Evolutionary conservation across 2,888 invertebrate species (phyloP), one percentile per base, ranked within the genome.

Genomic region (Parnassius glacialis): DNA sequence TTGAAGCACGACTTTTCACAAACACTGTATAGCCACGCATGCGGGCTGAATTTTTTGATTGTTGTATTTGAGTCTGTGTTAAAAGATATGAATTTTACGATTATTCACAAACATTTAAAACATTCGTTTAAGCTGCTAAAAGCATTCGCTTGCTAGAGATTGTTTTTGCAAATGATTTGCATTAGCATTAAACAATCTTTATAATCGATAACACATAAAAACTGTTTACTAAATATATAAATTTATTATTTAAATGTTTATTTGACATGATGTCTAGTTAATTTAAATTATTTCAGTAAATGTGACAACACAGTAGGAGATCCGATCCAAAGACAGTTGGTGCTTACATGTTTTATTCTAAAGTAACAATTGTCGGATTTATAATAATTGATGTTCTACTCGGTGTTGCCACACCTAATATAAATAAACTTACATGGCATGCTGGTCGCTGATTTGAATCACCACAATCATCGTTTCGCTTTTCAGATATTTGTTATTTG

Each of bases 391-490:
- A 34, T 52, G 83, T 90, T 79, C 89, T 90, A 89, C 87, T 90
- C 73, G 65, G 81, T 87, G 84, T 78, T 90, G 90, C 91, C 90
- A 84, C 82, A 81, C 67, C 71, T 75, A 76, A 16, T 13, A 48
- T 13, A 13, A 48, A 48, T 48, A 48, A 48, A 48, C 10, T 86
- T 90, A 90, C 86, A 86, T 74, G 90, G 89, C 85, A 87, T 80
- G 79, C 87, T 84, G 78, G 90, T 83, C 91, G 90, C 84, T 90
- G 90, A 89, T 90, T 89, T 91, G 90, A 89, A 75, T 81, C 88
- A 87, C 89, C 90, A 90, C 90, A 79, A 68, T 79, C 88, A 85
- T 85, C 84, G 71, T 84, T 83, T 84, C 87, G 86, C 87, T 89
- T 83, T 74, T 78, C 85, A 83, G 81, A 53, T 59, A 25, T 48